Evolutionary conservation across 2,113 vertebrate species (phyloP).

Genomic region (Genyomyrus donnyi): DNA sequence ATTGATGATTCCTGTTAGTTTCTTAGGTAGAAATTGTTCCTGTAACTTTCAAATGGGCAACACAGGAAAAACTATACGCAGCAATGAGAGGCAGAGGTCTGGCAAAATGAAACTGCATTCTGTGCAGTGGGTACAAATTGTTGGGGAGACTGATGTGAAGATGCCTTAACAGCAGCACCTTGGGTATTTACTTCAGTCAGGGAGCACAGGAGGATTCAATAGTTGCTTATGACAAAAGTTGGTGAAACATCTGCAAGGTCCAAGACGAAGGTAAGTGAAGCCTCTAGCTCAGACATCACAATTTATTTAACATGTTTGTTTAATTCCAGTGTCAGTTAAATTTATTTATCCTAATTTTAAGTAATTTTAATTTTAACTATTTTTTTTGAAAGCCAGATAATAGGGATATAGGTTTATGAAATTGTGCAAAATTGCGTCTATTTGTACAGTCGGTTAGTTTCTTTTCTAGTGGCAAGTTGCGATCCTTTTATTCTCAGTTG

Average conservation of each 20-base stretch:
- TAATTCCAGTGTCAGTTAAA: not conserved
- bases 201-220: not conserved
- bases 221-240: not conserved
- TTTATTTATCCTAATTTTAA: not conserved
- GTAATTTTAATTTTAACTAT: not conserved
- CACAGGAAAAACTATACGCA: not conserved
- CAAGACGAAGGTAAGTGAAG: not conserved
- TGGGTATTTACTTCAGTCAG: not conserved
- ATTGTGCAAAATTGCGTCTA: not conserved
- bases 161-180: not conserved
- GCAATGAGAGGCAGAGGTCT: not conserved
- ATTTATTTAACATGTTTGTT: not conserved
- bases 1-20: not conserved
- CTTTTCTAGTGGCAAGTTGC: not conserved
- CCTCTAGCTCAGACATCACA: not conserved
- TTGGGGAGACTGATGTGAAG: not conserved
- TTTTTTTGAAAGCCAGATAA: not conserved
- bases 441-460: not conserved
- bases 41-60: not conserved
- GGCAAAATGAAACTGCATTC: not conserved
- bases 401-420: not conserved
- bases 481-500: not conserved
- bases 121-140: not conserved
- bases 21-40: not conserved
- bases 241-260: not conserved